Conservation (phyloP, 2,888 invertebrate genomes). For the Drosophila robusta region DNA sequence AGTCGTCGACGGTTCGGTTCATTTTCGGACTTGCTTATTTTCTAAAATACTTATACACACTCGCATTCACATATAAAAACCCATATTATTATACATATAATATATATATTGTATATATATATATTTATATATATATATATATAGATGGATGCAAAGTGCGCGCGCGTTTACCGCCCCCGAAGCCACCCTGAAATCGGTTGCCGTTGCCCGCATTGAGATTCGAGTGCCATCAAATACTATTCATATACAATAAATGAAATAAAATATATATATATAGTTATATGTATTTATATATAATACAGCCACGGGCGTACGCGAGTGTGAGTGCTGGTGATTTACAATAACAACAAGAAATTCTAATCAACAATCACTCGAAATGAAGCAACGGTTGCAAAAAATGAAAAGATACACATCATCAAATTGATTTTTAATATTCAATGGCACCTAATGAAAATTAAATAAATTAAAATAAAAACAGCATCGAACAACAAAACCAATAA, state of each 20-base stretch:
- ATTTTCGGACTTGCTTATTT: constrained; percentile 80
- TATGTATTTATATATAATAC: constrained; percentile 23
- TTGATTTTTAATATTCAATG: constrained; percentile 59
- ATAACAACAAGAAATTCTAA: constrained; percentile 40
- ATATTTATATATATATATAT: constrained; percentile 42
- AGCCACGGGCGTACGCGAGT: constrained; percentile 22
- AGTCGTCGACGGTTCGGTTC: constrained; percentile 80
- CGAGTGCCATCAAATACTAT: constrained; percentile 73
- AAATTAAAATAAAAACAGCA: constrained; percentile 8
- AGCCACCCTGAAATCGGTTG: constrained; percentile 35
- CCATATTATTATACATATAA: constrained; percentile 76
- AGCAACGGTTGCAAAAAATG: constrained; percentile 20
- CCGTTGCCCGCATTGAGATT: constrained; percentile 39
- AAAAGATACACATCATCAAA: constrained; percentile 32
- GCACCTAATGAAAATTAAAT: constrained; percentile 35
- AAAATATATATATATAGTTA: constrained; percentile 58
- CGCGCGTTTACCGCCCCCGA: constrained; percentile 71
- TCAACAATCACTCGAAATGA: constrained; percentile 23
- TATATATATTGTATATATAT: constrained; percentile 65
- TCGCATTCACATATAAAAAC: constrained; percentile 52
- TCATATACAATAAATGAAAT: constrained; percentile 74
- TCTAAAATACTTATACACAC: constrained; percentile 71
- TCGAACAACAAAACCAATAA: constrained; percentile 9
- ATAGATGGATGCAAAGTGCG: constrained; percentile 64
- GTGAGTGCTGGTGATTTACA: constrained; percentile 45